A percentile compares a stretch with the other conserved stretches of the same genome.
Evolutionary conservation across 2,113 vertebrate genomes (phyloP).

Genomic region (Sinocyclocheilus grahami): DNA sequence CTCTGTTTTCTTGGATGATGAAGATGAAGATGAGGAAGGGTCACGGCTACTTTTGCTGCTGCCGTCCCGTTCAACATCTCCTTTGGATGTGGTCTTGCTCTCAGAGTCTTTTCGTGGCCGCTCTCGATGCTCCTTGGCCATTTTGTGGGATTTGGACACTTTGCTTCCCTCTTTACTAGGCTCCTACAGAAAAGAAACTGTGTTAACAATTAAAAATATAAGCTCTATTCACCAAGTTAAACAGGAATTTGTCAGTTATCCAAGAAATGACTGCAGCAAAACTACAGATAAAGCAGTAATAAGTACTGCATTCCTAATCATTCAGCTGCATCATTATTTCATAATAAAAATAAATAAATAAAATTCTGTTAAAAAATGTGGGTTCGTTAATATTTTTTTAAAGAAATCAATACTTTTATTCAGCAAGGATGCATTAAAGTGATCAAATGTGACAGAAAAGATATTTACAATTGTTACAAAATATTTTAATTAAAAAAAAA

Average conservation of each 20-base stretch:
- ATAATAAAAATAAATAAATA: too few species aligned
- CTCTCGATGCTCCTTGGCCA: conserved; percentile 94
- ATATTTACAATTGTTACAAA: too few species aligned
- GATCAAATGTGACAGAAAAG: too few species aligned
- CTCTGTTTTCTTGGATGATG: conserved; percentile 86
- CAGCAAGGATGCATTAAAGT: too few species aligned
- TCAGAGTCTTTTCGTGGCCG: conserved; percentile 90
- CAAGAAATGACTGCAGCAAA: too few species aligned
- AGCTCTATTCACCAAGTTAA: not conserved
- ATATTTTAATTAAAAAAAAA: too few species aligned
- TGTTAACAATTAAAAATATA: not conserved
- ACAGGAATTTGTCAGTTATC: not conserved
- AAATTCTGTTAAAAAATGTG: too few species aligned
- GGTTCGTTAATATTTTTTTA: too few species aligned
- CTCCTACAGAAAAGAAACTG: conserved; percentile 64
- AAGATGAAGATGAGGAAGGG: conserved; percentile 71
- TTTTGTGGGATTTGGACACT: conserved; percentile 90
- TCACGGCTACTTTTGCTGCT: conserved; percentile 73
- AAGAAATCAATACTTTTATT: too few species aligned
- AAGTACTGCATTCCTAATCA: too few species aligned
- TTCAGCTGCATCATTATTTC: too few species aligned
- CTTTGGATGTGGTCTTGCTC: conserved; percentile 76
- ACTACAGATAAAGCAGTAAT: too few species aligned
- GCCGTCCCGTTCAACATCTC: conserved; percentile 83
- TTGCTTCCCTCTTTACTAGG: conserved; percentile 83